Conservation (phyloP, 2,888 invertebrate genomes). For the Temnothorax ravouxi region DNA sequence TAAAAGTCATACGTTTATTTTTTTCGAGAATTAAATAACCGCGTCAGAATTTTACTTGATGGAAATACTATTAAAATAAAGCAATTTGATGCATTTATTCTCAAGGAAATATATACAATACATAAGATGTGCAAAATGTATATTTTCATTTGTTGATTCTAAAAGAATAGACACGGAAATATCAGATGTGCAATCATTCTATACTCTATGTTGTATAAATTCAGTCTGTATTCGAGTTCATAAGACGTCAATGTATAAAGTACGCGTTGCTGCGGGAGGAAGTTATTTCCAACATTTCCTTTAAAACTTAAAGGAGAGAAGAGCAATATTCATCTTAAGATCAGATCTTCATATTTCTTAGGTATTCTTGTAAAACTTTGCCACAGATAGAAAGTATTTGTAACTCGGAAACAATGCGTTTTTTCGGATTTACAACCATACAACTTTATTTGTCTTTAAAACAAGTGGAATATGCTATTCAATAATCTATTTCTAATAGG, state of each 20-base stretch:
- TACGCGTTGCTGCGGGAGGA: background rate
- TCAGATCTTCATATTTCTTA: background rate
- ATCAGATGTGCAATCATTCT: background rate
- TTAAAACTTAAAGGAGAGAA: conserved; percentile 16
- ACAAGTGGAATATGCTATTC: background rate
- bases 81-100: background rate
- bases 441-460: background rate
- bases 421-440: background rate
- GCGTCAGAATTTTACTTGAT: background rate
- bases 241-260: background rate
- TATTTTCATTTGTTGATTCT: background rate
- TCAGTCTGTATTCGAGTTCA: background rate
- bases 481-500: background rate
- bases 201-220: background rate
- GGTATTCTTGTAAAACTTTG: conserved; percentile 20
- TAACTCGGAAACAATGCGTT: conserved; percentile 25
- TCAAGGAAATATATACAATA: background rate
- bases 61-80: background rate
- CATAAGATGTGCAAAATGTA: background rate
- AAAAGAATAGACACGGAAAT: background rate
- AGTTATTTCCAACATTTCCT: conserved; percentile 20
- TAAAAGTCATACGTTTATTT: background rate
- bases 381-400: background rate
- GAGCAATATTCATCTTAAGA: conserved; percentile 17
- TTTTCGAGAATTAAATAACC: background rate